A percentile compares a stretch with the other conserved stretches of the same genome.
Conservation (phyloP, 2,888 invertebrate genomes). For the Zeuzera pyrina region DNA sequence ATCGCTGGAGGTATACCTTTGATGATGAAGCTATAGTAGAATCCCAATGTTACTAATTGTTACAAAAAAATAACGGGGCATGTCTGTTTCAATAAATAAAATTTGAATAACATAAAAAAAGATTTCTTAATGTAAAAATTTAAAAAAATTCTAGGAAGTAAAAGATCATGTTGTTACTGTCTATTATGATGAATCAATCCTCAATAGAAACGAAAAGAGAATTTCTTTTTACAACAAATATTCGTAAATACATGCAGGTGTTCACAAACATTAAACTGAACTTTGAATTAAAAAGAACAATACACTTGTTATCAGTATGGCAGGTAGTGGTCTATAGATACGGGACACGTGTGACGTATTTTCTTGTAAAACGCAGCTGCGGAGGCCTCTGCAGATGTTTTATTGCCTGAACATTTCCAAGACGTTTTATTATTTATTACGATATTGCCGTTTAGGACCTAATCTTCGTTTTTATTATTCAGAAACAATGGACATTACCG, state of each 20-base stretch:
- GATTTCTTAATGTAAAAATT: no score
- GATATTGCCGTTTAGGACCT: conserved; percentile 68
- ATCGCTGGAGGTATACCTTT: conserved; percentile 56
- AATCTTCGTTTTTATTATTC: conserved; percentile 66
- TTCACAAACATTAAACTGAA: not conserved
- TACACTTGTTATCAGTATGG: conserved; percentile 31
- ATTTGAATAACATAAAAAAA: no score
- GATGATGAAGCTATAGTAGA: conserved; percentile 37
- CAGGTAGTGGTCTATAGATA: conserved; percentile 52
- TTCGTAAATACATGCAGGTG: not conserved
- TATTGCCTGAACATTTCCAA: conserved; percentile 68
- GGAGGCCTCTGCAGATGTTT: conserved; percentile 66
- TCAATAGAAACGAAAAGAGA: no score
- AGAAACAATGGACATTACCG: conserved; percentile 68
- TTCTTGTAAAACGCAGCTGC: conserved; percentile 61
- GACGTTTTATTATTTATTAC: conserved; percentile 68
- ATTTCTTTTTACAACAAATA: conserved; percentile 1
- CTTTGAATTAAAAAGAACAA: conserved; percentile 8
- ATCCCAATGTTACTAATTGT: no score
- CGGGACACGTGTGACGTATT: conserved; percentile 65
- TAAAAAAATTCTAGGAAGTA: no score
- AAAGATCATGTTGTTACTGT: no score
- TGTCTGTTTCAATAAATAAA: no score
- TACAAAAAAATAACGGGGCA: no score
- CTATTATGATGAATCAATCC: no score